Evolutionary conservation across 1,140 invertebrate genomes (phyloP), one percentile per base, ranked within the genome.

Genomic region (Scaptomyza hsui): DNA sequence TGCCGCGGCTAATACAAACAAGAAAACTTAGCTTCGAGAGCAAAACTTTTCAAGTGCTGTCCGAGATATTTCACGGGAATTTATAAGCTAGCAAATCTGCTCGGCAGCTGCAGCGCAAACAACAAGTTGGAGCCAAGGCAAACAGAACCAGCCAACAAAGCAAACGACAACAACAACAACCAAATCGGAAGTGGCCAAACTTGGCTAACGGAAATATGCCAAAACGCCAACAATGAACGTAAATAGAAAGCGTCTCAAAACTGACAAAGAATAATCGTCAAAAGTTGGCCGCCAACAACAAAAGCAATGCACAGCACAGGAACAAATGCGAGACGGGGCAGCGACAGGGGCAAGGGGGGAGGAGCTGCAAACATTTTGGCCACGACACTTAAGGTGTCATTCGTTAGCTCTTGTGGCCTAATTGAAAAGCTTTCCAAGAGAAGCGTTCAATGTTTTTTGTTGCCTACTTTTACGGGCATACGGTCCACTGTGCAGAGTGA

Each of bases 1-100:
- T 61, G 78, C 59, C 72, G 61, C 59, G 82, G 62, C 81, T 88
- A 88, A 86, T 82, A 75, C 81, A 86, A 86, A 70, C 81, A 57
- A 64, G 47, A 51, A 55, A 44, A 16, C 13, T 42, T 53, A 24
- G 53, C 45, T 13, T 37, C 32, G 19, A 16, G 37, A 26, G 45
- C 5, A 63, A 75, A 86, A 88, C 74, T 86, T 86, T 81, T 88
- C 82, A 88, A 86, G 82, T 82, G 74, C 81, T 78, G 81, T 81
- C 65, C 70, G 53, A 88, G 75, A 82, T 86, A 86, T 88, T 86
- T 88, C 74, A 71, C 56, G 78, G 78, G 81, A 86, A 86, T 88
- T 86, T 86, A 88, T 82, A 88, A 86, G 81, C 81, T 69, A 78
- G 59, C 78, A 86, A 86, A 86, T 86, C 82, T 63, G 26, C 26